phyloP scores from a whole-genome alignment of 2,888 invertebrate genomes.

The Tetrapedia diversipes region DNA sequence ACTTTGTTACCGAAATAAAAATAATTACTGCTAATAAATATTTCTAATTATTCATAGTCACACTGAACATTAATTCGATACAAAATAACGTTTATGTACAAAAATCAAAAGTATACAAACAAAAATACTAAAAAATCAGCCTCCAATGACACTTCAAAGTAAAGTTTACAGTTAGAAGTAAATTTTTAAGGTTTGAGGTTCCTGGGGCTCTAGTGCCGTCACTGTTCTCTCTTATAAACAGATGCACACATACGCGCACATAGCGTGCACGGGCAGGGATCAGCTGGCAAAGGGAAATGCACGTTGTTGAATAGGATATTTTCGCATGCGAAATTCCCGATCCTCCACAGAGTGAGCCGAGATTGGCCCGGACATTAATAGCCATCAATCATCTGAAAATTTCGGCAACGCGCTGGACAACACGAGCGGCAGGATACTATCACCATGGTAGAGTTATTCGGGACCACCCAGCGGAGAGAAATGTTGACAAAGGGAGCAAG shows the following conservation, averaged over 20 bases:
- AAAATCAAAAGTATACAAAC: not conserved
- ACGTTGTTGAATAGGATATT: not conserved
- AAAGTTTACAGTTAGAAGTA: not conserved
- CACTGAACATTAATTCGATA: too few relatives aligned
- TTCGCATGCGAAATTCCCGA: slow-evolving; percentile 4
- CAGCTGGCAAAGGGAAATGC: not conserved
- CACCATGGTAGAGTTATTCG: slow-evolving; percentile 81
- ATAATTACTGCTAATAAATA: too few relatives aligned
- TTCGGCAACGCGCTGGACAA: slow-evolving; percentile 83
- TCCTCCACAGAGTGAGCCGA: not conserved
- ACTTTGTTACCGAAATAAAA: too few relatives aligned
- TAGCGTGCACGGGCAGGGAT: not conserved
- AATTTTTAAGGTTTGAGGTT: not conserved
- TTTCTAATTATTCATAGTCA: too few relatives aligned
- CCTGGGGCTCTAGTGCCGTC: slow-evolving; percentile 4
- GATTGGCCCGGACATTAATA: slow-evolving; percentile 79
- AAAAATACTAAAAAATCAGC: too few relatives aligned
- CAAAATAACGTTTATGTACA: not conserved
- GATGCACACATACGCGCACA: too few relatives aligned
- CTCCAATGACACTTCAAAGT: too few relatives aligned
- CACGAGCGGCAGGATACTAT: slow-evolving; percentile 81
- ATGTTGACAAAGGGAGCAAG: slow-evolving; percentile 47
- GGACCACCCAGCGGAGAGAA: slow-evolving; percentile 66
- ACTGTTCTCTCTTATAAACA: too few relatives aligned
- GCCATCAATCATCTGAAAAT: slow-evolving; percentile 82